Conservation (phyloP, 2,888 invertebrate genomes). For the Cecidostiba fungosa region DNA sequence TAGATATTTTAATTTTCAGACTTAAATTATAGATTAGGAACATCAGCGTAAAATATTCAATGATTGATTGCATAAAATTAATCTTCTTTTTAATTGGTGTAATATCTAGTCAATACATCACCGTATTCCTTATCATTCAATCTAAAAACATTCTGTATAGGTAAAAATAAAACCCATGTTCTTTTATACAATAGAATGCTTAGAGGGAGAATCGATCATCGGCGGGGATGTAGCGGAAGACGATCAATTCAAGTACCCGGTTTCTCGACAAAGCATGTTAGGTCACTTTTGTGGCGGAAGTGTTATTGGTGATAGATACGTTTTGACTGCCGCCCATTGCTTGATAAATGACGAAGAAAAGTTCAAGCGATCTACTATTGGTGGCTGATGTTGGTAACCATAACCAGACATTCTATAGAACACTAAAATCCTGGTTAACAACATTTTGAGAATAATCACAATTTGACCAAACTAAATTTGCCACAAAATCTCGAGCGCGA, state of each 20-base stretch:
- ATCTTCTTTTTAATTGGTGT: not conserved
- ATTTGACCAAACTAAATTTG: not conserved
- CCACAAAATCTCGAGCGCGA: not conserved
- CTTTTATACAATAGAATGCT: not conserved
- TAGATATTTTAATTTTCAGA: too few relatives aligned
- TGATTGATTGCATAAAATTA: not conserved
- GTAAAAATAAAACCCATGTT: not conserved
- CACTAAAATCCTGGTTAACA: not conserved
- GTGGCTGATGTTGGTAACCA: not conserved
- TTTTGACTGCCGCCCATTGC: not conserved
- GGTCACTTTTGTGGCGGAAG: not conserved
- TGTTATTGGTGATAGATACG: not conserved
- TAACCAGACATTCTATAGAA: not conserved
- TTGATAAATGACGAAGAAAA: not conserved
- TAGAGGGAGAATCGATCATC: not conserved
- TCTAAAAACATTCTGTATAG: too few relatives aligned
- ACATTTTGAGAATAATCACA: not conserved
- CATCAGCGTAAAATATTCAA: too few relatives aligned
- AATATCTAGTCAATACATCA: not conserved
- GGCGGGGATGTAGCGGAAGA: not conserved
- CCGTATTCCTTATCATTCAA: too few relatives aligned
- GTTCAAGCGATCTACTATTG: not conserved
- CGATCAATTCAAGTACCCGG: not conserved
- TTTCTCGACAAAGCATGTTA: not conserved
- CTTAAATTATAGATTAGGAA: too few relatives aligned